These are phyloP conservation scores for Drosophila pectinifera DNA, from an alignment of 1,140 invertebrate genomes.

Conservation along the genomic window DNA sequence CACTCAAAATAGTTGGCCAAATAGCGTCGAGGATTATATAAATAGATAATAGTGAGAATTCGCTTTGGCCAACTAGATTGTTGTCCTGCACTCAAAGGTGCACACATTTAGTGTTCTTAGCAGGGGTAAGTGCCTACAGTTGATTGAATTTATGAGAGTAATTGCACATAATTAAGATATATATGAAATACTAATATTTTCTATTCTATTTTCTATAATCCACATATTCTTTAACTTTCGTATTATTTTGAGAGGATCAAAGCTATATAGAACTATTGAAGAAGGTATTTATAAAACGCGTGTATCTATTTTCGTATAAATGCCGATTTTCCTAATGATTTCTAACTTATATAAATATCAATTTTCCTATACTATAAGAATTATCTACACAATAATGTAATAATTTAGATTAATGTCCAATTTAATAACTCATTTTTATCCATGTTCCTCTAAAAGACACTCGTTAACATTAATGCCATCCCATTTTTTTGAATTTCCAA, in stretches of 20 bases:
- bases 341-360: no score
- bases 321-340: no score
- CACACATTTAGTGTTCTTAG: not conserved
- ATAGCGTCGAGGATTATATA: constrained; percentile 68
- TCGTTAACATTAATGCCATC: not conserved
- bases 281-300: not conserved
- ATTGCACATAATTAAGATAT: not conserved
- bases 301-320: no score
- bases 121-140: not conserved
- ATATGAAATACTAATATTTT: not conserved
- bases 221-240: not conserved
- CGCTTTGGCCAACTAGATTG: not conserved
- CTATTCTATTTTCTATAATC: not conserved
- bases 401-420: no score
- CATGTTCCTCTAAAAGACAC: not conserved
- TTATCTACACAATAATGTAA: no score
- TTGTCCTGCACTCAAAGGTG: not conserved
- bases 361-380: no score
- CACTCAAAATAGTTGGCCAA: constrained; percentile 67
- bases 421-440: not conserved
- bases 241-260: not conserved
- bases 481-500: not conserved
- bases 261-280: not conserved
- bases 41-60: constrained; percentile 50
- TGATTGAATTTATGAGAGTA: no score